Conservation (phyloP, 2,113 vertebrate species). For the Trichomycterus rosablanca region DNA sequence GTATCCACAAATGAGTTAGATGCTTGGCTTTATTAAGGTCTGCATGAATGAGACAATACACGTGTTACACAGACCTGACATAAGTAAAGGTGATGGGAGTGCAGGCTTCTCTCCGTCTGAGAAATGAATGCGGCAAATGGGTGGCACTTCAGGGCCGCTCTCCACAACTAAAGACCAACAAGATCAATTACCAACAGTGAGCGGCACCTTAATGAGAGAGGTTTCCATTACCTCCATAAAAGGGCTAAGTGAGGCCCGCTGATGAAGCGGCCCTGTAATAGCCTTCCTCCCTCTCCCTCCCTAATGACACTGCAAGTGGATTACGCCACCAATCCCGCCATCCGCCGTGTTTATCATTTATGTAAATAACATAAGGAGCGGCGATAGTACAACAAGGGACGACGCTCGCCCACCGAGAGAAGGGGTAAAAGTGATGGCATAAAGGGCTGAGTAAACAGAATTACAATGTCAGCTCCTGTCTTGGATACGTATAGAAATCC, state of each 20-base stretch:
- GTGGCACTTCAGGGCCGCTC: conserved; percentile 60
- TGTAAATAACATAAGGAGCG: conserved; percentile 47
- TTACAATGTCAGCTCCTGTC: too few relatives aligned
- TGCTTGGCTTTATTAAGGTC: conserved; percentile 4
- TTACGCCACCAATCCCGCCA: conserved; percentile 43
- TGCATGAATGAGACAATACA: conserved; percentile 3
- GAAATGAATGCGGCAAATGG: conserved; percentile 72
- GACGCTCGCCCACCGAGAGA: conserved; percentile 4
- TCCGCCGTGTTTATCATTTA: conserved; percentile 51
- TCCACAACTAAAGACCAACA: conserved; percentile 59
- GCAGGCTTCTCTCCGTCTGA: conserved; percentile 50
- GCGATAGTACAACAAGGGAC: conserved; percentile 25
- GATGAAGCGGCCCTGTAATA: conserved; percentile 45
- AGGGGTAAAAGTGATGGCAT: conserved; percentile 18
- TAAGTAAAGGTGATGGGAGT: conserved; percentile 32
- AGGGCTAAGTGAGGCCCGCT: conserved; percentile 41
- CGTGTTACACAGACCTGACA: conserved; percentile 13
- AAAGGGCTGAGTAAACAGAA: background rate
- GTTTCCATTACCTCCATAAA: conserved; percentile 52
- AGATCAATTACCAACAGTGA: conserved; percentile 69
- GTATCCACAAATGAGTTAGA: background rate
- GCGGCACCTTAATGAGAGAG: conserved; percentile 49
- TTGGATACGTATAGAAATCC: too few relatives aligned
- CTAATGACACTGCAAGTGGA: conserved; percentile 56
- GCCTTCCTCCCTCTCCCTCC: conserved; percentile 44